Evolutionary conservation across 2,797 vertebrate genomes (phyloP), one percentile per base, ranked within the genome.

Genomic region (Helicolenus hilgendorfi): DNA sequence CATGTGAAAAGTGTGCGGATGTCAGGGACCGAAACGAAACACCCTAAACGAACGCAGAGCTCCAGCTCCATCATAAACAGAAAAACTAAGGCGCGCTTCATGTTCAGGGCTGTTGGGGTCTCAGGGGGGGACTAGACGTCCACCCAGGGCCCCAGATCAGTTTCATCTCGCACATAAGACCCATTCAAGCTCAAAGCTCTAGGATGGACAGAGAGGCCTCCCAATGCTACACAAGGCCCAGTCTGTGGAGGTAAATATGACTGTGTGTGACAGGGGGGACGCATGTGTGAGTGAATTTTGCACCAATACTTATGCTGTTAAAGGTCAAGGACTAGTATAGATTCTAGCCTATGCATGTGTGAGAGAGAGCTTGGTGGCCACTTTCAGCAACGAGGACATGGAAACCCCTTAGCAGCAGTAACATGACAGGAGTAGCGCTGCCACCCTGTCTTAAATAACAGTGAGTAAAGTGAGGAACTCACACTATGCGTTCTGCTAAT

Each of bases 101-200:
- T 92, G 29, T 87, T 33, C 68, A n/a, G 56, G 36, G 69, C 72
- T 73, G 68, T n/a, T 38, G 68, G 72, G 76, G 26, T 80, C 86
- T 94, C 84, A 26, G 68, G 85, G 79, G 87, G 56, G 26, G 29
- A 53, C 73, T 85, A 58, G 79, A 86, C 27, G 75, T 84, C 84
- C 69, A 65, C 73, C 69, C 35, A 15, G 67, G 85, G 87, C 79
- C 89, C 85, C 79, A 22, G 79, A 74, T 95, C 78, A 89, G 96
- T 96, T 97, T 95, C 96, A 96, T 94, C 95, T 93, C 92, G 95
- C 97, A 99, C 98, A 98, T 97, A 98, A 98, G 98, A 95, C 95
- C 98, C 98, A 98, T 99, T 99, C 97, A 99, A 97, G 93, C 95
- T 94, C 92, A 94, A 88, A 97, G 95, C 88, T 74, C 85, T 41